Evolutionary conservation across 2,113 vertebrate genomes (phyloP), one percentile per base, ranked within the genome.

Genomic region (Lipophrys pholis): DNA sequence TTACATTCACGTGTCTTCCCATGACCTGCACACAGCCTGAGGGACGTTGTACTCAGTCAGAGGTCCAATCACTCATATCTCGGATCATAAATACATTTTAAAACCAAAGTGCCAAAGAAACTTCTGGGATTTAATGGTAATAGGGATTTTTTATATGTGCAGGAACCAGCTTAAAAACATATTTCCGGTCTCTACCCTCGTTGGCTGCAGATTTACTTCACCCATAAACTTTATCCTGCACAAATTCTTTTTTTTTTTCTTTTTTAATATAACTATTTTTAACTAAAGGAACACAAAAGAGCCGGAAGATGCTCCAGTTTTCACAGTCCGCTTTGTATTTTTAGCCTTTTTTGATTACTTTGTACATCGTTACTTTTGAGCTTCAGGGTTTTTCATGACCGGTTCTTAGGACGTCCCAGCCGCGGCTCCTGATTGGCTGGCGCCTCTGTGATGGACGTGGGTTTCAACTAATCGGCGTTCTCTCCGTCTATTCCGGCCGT

Each of bases 381-480:
- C 1, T 12, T 30, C 6, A 17, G 6, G 39, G 17, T 0, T 17
- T 30, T 30, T n/a, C n/a, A 30, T 30, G 21, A 30, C 21, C 21
- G 21, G 21, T 30, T 30, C 4, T 30, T 4, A 30, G 21, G n/a
- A n/a, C n/a, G n/a, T n/a, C n/a, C n/a, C n/a, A n/a, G n/a, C n/a
- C n/a, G n/a, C n/a, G 21, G 21, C 30, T 51, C 8, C 1, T 0
- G 50, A 87, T 87, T 89, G 80, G 84, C 45, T 41, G 14, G 2
- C 3, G 1, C 2, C 3, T 1, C 11, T n/a, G 3, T 54, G 53
- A 84, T 0, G 11, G 48, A 76, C 43, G 10, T 8, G 2, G 1
- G 0, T 1, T 0, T 0, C 3, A 15, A 39, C 82, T 58, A 85
- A 80, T 89, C 14, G 15, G 11, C 8, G 48, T 9, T 40, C 15